A percentile compares a stretch with the other conserved stretches of the same genome.
phyloP scores from a whole-genome alignment of 2,113 vertebrate genomes.

The Epinephelus lanceolatus region DNA sequence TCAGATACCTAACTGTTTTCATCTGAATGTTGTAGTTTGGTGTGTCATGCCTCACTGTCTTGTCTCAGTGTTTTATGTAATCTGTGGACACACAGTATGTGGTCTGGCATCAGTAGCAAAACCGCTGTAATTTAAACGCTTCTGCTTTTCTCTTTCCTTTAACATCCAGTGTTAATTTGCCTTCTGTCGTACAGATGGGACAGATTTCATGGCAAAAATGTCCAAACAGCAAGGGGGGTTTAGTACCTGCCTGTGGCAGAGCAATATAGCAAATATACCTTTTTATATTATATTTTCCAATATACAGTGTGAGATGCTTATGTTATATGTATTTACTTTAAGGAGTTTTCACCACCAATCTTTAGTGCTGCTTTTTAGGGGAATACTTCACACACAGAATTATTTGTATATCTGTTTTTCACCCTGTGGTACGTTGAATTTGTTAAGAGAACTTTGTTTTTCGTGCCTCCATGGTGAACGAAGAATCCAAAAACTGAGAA shows the following conservation, averaged over 20 bases:
- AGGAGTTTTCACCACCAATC: not conserved
- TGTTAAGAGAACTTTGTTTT: too few relatives aligned
- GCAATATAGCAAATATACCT: not conserved
- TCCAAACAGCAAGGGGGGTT: not conserved
- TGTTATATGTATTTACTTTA: not conserved
- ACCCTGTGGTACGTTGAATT: too few relatives aligned
- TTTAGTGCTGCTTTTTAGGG: not conserved
- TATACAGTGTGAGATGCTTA: not conserved
- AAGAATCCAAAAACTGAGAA: too few relatives aligned
- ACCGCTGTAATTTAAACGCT: not conserved
- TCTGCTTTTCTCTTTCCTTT: not conserved
- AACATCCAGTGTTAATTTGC: not conserved
- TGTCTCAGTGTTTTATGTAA: slow-evolving; percentile 21
- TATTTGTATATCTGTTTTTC: too few relatives aligned
- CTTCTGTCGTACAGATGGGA: not conserved
- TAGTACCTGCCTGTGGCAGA: not conserved
- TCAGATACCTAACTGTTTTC: slow-evolving; percentile 38
- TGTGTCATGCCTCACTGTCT: slow-evolving; percentile 17
- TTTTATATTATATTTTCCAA: not conserved
- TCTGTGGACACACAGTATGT: slow-evolving; percentile 1
- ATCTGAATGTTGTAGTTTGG: slow-evolving; percentile 26
- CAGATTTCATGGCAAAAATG: not conserved
- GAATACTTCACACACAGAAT: too few relatives aligned
- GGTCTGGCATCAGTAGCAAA: not conserved
- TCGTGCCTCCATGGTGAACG: too few relatives aligned